These are phyloP conservation scores for Timema podura DNA, from an alignment of 2,888 invertebrate species.

Conservation along the genomic window DNA sequence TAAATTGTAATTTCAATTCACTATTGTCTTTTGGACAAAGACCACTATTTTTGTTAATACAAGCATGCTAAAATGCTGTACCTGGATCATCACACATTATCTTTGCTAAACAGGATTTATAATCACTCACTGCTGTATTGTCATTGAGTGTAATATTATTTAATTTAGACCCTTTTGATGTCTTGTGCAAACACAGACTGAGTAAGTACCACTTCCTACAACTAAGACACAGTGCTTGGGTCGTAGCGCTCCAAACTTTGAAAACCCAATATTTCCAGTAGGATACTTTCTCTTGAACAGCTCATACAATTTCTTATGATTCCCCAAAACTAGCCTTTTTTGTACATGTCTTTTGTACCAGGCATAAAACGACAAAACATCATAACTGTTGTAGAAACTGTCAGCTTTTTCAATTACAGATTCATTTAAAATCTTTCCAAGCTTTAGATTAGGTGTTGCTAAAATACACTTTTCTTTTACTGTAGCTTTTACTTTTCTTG, in stretches of 20 bases:
- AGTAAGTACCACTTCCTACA: background rate
- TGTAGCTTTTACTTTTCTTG: slow-evolving; percentile 3
- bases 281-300: background rate
- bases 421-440: background rate
- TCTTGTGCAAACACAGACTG: background rate
- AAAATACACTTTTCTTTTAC: slow-evolving; percentile 7
- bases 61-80: background rate
- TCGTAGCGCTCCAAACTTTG: background rate
- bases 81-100: background rate
- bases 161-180: no score
- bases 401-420: background rate
- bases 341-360: background rate
- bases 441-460: background rate
- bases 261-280: background rate
- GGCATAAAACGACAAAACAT: background rate
- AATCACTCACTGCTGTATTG: background rate
- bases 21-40: background rate
- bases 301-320: slow-evolving; percentile 4
- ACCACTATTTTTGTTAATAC: background rate
- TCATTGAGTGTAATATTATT: background rate
- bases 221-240: background rate
- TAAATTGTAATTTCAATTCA: no score
- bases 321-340: background rate
- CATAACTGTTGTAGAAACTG: background rate
- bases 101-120: background rate